These are phyloP conservation scores for Leptarthrus brevirostris DNA, from an alignment of 2,888 invertebrate genomes.

Conservation along the genomic window DNA sequence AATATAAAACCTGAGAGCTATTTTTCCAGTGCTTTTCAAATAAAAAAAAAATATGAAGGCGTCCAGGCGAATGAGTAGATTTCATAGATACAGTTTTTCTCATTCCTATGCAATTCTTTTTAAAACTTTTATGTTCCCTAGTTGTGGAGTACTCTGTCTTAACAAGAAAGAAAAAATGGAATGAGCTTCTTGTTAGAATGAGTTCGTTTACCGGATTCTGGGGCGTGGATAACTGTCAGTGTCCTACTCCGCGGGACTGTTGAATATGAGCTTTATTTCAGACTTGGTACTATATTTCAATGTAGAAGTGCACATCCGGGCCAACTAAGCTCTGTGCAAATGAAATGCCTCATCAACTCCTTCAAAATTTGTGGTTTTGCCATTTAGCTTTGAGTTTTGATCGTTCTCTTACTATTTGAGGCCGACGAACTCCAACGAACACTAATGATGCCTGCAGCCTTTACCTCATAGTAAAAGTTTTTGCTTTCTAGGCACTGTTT, in stretches of 20 bases:
- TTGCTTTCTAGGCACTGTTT: too few species aligned
- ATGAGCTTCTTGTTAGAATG: background rate
- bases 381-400: conserved; percentile 3
- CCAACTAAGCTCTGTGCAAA: conserved; percentile 13
- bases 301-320: conserved; percentile 26
- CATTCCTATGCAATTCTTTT: conserved; percentile 15
- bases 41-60: background rate
- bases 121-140: background rate
- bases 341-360: conserved; percentile 27
- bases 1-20: conserved; percentile 11
- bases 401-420: background rate
- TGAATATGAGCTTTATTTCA: background rate
- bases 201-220: conserved; percentile 26
- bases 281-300: background rate
- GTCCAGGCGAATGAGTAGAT: conserved; percentile 7
- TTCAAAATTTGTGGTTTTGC: conserved; percentile 3
- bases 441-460: too few species aligned
- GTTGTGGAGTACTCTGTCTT: conserved; percentile 4
- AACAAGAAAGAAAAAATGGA: conserved; percentile 25
- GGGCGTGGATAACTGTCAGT: conserved; percentile 14
- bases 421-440: background rate
- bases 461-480: too few species aligned
- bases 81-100: background rate
- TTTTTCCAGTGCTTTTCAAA: conserved; percentile 10
- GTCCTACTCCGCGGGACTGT: conserved; percentile 11